Conservation (phyloP, 2,113 vertebrate species). For the Chinchilla lanigera region DNA sequence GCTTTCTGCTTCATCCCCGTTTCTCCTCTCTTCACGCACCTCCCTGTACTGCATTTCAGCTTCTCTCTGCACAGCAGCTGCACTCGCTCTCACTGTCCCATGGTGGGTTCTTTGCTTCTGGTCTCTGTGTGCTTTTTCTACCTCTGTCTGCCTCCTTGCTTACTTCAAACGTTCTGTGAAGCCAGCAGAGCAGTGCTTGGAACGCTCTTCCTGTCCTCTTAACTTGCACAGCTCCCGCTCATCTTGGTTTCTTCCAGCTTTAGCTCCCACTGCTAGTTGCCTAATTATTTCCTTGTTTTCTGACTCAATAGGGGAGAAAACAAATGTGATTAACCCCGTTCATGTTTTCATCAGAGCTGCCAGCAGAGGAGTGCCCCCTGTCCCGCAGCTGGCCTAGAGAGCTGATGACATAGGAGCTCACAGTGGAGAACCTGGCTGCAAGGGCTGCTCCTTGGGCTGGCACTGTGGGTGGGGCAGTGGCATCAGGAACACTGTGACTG, state of each 20-base stretch:
- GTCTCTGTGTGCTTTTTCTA: neutral
- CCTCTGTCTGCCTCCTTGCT: neutral
- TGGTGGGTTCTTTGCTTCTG: neutral
- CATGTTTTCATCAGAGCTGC: neutral
- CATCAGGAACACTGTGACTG: neutral
- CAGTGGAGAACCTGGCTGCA: neutral
- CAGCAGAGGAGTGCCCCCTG: neutral
- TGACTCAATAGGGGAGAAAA: neutral
- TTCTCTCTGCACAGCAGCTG: neutral
- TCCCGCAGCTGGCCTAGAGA: neutral
- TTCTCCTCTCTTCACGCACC: neutral
- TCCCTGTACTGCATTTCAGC: neutral
- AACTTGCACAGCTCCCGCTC: neutral
- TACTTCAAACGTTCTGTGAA: neutral
- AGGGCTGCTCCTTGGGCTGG: neutral
- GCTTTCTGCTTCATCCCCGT: neutral
- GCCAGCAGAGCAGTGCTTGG: neutral
- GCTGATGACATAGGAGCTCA: neutral
- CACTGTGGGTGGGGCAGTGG: neutral
- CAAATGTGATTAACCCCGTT: neutral
- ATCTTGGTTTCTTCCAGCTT: neutral
- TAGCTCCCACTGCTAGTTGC: neutral
- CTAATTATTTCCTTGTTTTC: neutral
- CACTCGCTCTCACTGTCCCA: neutral
- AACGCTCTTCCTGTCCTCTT: neutral